phyloP scores from a whole-genome alignment of 2,113 vertebrate species.

The Cyanoramphus novaezelandiae region DNA sequence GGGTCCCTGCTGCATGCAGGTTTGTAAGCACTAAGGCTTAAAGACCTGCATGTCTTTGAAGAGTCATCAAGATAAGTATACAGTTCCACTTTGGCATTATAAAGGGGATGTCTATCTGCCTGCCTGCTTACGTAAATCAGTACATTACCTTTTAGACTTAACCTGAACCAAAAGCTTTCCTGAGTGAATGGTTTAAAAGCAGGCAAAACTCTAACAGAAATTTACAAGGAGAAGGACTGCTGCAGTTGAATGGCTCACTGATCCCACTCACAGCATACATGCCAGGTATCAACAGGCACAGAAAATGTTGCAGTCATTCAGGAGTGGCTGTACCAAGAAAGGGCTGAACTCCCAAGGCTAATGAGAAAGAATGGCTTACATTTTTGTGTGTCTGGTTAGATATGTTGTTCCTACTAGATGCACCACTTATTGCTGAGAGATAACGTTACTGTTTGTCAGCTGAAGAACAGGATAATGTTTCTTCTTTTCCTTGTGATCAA shows the following conservation, averaged over 20 bases:
- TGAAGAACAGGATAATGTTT: neutral
- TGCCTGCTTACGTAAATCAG: neutral
- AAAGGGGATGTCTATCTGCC: neutral
- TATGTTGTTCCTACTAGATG: neutral
- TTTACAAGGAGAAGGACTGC: neutral
- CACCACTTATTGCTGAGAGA: neutral
- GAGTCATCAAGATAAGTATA: neutral
- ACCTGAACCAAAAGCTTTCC: neutral
- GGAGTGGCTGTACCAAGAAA: neutral
- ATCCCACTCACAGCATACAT: neutral
- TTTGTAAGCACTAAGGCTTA: neutral
- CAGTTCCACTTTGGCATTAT: neutral
- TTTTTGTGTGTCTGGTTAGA: neutral
- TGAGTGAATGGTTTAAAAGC: neutral
- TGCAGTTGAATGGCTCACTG: neutral
- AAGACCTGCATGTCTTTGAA: neutral
- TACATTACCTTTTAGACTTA: neutral
- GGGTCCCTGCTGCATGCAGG: fast-evolving
- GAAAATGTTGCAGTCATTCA: neutral
- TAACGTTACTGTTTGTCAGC: neutral
- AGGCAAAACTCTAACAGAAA: neutral
- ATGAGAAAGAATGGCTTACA: neutral
- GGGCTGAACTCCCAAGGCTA: neutral
- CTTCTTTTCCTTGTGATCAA: neutral
- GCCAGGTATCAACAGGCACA: fast-evolving